Evolutionary conservation across 2,797 vertebrate genomes (phyloP).

Genomic region (Cryptoblepharus egeriae): DNA sequence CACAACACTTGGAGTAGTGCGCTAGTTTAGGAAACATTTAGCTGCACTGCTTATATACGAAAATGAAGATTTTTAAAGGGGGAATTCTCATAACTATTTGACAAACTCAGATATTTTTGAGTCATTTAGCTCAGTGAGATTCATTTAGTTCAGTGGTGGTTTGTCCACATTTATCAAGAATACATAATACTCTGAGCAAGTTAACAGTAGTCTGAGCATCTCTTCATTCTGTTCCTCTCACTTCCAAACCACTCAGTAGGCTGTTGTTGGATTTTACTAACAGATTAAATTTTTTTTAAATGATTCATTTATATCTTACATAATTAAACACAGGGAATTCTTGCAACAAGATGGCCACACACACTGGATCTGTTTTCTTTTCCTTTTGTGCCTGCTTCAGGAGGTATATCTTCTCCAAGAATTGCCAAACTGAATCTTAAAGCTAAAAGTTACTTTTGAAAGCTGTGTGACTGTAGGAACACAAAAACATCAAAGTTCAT

Average conservation of each 20-base stretch:
- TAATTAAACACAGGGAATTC: constrained; percentile 66
- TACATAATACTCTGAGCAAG: constrained; percentile 59
- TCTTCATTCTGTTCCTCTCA: constrained; percentile 72
- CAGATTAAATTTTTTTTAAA: constrained; percentile 60
- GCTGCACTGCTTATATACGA: constrained; percentile 73
- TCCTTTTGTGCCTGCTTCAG: neutral
- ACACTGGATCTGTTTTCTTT: neutral
- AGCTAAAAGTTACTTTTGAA: neutral
- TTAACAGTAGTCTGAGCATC: constrained; percentile 43
- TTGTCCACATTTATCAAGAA: constrained; percentile 65
- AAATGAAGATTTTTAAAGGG: constrained; percentile 66
- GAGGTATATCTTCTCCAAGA: neutral
- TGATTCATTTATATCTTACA: constrained; percentile 65
- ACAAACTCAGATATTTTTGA: constrained; percentile 72
- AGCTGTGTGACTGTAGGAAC: neutral
- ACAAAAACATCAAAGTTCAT: neutral
- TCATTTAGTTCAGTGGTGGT: constrained; percentile 39
- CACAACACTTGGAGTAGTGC: constrained; percentile 74
- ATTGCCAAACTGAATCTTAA: constrained; percentile 2
- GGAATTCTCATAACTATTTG: constrained; percentile 70
- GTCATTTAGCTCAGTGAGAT: constrained; percentile 65
- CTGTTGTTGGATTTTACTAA: constrained; percentile 50
- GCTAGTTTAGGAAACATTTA: constrained; percentile 73
- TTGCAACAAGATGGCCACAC: constrained; percentile 30
- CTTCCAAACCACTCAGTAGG: constrained; percentile 70